Conservation (phyloP, 2,888 invertebrate genomes). For the Heteropelma amictum region DNA sequence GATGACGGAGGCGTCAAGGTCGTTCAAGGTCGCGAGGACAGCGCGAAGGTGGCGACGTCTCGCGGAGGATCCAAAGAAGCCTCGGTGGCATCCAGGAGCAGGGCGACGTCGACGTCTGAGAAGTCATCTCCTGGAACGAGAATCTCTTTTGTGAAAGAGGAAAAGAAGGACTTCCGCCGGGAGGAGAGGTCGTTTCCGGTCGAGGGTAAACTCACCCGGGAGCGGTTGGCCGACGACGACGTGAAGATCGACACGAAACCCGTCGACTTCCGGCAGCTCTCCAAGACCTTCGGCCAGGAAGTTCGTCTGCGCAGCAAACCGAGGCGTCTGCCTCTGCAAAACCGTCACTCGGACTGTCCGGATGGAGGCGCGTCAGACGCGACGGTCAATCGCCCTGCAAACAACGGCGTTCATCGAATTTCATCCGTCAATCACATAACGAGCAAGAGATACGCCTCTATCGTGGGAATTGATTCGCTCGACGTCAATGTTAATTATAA, state of each 20-base stretch:
- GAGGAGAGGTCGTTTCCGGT: too few relatives aligned
- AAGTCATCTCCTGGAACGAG: too few relatives aligned
- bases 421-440: conserved; percentile 26
- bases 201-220: too few relatives aligned
- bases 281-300: conserved; percentile 71
- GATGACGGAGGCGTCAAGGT: conserved; percentile 66
- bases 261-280: conserved; percentile 69
- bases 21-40: conserved; percentile 47
- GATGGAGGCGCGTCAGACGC: too few relatives aligned
- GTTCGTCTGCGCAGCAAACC: conserved; percentile 64
- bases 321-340: conserved; percentile 54
- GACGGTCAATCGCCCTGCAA: conserved; percentile 36
- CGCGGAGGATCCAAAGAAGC: too few relatives aligned
- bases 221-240: conserved; percentile 50
- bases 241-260: conserved; percentile 64
- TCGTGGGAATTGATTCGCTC: conserved; percentile 64
- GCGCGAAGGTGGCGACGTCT: too few relatives aligned
- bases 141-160: neutral
- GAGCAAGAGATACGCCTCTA: conserved; percentile 66
- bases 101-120: too few relatives aligned
- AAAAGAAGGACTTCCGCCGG: too few relatives aligned
- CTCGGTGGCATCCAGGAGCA: too few relatives aligned
- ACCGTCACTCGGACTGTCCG: conserved; percentile 66
- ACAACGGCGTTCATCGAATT: conserved; percentile 24
- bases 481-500: too few relatives aligned